phyloP scores from a whole-genome alignment of 2,113 vertebrate species.

The Oncorhynchus tshawytscha region DNA sequence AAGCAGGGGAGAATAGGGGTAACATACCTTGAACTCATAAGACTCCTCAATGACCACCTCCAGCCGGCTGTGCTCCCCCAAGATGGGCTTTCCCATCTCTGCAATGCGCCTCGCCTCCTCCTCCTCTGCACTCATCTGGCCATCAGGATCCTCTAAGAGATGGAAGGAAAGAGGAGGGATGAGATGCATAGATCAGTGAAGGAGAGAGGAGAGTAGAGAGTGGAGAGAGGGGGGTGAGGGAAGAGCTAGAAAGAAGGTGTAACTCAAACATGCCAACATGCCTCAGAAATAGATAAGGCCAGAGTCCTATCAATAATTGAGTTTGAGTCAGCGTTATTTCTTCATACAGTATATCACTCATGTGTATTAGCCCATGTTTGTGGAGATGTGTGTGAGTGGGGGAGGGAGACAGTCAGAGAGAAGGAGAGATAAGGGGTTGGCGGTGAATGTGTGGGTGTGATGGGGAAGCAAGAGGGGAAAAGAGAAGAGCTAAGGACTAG shows the following conservation, averaged over 20 bases:
- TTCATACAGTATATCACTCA: neutral
- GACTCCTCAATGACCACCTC: conserved; percentile 95
- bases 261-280: neutral
- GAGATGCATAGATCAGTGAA: neutral
- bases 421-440: neutral
- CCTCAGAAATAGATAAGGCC: conserved; percentile 1
- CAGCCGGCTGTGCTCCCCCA: conserved; percentile 87
- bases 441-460: neutral
- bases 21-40: conserved; percentile 77
- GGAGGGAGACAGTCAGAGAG: neutral
- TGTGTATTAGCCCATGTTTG: conserved; percentile 5
- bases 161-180: neutral
- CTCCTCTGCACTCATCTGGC: conserved; percentile 81
- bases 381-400: neutral
- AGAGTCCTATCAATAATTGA: conserved; percentile 21
- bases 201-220: neutral
- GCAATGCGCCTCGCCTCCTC: conserved; percentile 89
- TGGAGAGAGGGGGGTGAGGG: neutral
- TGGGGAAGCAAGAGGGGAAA: neutral
- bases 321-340: neutral
- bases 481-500: neutral
- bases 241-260: neutral
- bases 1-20: neutral
- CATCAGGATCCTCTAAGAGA: conserved; percentile 74
- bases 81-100: conserved; percentile 91